phyloP scores from a whole-genome alignment of 2,888 invertebrate species.

The Sacculina carcini region DNA sequence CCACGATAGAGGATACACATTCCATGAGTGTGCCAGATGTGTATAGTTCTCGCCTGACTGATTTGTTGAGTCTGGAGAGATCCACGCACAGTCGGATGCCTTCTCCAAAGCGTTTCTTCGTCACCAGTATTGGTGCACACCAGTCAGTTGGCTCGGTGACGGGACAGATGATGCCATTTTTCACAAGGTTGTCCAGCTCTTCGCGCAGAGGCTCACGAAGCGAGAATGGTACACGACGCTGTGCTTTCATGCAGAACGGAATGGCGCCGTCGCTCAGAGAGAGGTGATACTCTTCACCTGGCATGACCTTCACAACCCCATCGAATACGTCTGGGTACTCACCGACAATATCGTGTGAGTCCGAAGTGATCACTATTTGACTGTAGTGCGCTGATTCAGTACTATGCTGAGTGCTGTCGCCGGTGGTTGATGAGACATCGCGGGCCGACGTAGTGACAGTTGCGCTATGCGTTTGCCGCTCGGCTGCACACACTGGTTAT shows the following conservation, averaged over 20 bases:
- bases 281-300: not conserved
- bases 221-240: not conserved
- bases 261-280: not conserved
- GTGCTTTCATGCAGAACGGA: not conserved
- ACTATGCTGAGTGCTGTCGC: too few species aligned
- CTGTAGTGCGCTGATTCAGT: too few species aligned
- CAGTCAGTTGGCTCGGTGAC: slow-evolving; percentile 6
- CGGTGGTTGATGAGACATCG: too few species aligned
- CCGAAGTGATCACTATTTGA: too few species aligned
- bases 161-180: not conserved
- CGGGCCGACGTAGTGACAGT: too few species aligned
- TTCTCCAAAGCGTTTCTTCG: too few species aligned
- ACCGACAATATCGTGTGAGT: too few species aligned
- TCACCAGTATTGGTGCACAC: too few species aligned
- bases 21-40: not conserved
- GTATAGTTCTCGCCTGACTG: slow-evolving; percentile 2
- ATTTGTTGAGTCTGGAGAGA: slow-evolving; percentile 4
- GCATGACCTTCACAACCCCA: not conserved
- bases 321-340: too few species aligned
- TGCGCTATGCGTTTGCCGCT: too few species aligned
- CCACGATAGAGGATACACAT: not conserved
- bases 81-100: not conserved
- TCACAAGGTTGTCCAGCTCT: not conserved
- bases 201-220: not conserved
- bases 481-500: too few species aligned